phyloP scores from a whole-genome alignment of 2,113 vertebrate species.

The Mandrillus leucophaeus region DNA sequence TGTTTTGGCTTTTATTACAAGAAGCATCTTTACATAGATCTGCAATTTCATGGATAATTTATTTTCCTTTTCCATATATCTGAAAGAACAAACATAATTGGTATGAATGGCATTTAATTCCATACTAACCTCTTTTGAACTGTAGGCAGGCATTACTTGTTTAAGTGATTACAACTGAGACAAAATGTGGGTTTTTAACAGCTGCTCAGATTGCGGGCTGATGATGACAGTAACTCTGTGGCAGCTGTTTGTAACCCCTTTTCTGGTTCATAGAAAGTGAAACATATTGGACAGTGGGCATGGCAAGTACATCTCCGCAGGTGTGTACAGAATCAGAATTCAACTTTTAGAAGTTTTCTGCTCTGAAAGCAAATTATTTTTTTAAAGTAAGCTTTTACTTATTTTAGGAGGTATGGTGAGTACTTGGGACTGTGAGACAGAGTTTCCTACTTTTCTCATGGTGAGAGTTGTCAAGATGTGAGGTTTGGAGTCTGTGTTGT shows the following conservation, averaged over 20 bases:
- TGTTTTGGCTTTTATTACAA: not conserved
- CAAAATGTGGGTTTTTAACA: not conserved
- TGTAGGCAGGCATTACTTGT: not conserved
- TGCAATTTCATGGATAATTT: not conserved
- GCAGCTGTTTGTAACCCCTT: not conserved
- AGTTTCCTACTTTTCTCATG: not conserved
- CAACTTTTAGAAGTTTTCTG: not conserved
- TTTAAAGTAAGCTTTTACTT: not conserved
- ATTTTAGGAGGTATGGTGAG: not conserved
- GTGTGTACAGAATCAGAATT: accelerated
- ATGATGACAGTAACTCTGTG: not conserved
- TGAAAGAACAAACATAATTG: not conserved
- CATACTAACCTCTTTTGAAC: not conserved
- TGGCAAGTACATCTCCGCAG: not conserved
- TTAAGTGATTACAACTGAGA: not conserved
- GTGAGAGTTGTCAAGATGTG: not conserved
- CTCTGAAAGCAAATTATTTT: not conserved
- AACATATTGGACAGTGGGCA: not conserved
- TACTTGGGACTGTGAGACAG: not conserved
- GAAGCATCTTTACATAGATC: not conserved
- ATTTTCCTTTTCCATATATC: not conserved
- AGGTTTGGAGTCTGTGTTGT: not conserved
- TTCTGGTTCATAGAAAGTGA: not conserved
- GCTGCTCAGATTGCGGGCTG: not conserved
- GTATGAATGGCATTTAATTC: not conserved